Percentiles rank a stretch among this genome's conserved stretches.
These are phyloP conservation scores for Megaceryle torquata DNA, from an alignment of 2,113 vertebrate genomes.

Conservation along the genomic window DNA sequence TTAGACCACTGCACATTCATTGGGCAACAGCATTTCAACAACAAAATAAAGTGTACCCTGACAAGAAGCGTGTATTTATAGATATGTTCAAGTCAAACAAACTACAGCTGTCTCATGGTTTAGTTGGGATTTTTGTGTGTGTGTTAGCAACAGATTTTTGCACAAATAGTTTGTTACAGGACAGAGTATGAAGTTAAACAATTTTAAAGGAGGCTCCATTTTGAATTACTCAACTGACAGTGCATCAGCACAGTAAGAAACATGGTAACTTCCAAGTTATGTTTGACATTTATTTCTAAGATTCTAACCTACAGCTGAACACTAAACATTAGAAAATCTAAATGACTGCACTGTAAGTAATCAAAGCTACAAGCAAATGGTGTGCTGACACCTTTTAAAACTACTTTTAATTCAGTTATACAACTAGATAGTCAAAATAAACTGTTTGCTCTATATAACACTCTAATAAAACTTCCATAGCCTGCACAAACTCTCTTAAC, in stretches of 20 bases:
- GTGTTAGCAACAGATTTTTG: not conserved
- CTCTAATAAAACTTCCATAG: not conserved
- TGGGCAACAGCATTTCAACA: not conserved
- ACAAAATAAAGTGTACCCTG: not conserved
- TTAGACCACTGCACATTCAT: not conserved
- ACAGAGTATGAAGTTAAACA: not conserved
- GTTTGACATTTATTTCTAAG: not conserved
- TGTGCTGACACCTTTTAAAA: not conserved
- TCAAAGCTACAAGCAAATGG: not conserved
- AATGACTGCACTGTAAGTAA: not conserved
- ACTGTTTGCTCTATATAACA: not conserved
- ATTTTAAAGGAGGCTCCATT: not conserved
- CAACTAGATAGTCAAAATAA: not conserved
- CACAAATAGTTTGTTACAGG: not conserved
- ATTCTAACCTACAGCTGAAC: not conserved
- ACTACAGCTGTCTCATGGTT: not conserved
- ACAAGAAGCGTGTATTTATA: not conserved
- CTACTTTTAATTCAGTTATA: not conserved
- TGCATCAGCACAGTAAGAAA: not conserved
- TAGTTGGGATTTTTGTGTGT: not conserved
- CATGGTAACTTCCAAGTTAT: accelerated
- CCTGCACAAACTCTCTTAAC: not conserved
- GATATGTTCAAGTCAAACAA: not conserved
- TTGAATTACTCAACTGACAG: not conserved
- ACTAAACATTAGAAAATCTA: not conserved